Evolutionary conservation across 2,888 invertebrate genomes (phyloP).

Genomic region (Melieria picta): DNA sequence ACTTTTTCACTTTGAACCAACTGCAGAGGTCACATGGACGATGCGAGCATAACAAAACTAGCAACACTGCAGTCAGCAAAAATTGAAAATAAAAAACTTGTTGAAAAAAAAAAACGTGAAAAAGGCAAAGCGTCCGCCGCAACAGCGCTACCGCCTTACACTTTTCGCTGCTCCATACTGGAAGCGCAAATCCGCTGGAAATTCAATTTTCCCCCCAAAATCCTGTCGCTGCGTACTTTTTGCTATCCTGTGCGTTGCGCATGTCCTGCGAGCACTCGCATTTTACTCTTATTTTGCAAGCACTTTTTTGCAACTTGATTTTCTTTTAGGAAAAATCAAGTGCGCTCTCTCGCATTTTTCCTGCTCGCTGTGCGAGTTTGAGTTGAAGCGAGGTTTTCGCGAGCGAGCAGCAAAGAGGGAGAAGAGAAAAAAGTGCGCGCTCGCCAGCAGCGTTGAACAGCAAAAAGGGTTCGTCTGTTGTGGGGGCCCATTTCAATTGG

Average conservation of each 20-base stretch:
- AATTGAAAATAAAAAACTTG: not conserved
- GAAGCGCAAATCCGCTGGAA: slow-evolving; percentile 36
- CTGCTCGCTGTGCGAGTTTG: not conserved
- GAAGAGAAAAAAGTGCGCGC: no score
- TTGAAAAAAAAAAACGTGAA: not conserved
- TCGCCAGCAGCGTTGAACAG: no score
- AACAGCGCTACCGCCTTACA: slow-evolving; percentile 15
- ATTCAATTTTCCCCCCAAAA: slow-evolving; percentile 23
- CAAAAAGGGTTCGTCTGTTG: no score
- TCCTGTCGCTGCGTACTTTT: not conserved
- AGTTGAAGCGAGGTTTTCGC: no score
- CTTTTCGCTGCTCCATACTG: slow-evolving; percentile 1
- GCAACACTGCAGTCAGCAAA: slow-evolving; percentile 2
- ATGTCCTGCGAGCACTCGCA: slow-evolving; percentile 23
- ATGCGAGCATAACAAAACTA: not conserved
- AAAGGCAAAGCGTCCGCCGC: not conserved
- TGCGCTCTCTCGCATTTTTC: not conserved
- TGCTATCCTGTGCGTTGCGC: slow-evolving; percentile 13
- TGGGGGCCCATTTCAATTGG: no score
- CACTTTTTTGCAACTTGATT: not conserved
- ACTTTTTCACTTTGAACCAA: slow-evolving; percentile 22
- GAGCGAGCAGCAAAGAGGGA: no score
- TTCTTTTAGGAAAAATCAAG: not conserved
- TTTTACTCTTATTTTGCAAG: slow-evolving; percentile 19
- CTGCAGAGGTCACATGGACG: slow-evolving; percentile 34